phyloP scores from a whole-genome alignment of 2,797 vertebrate genomes.

The Silurus lanzhouensis region DNA sequence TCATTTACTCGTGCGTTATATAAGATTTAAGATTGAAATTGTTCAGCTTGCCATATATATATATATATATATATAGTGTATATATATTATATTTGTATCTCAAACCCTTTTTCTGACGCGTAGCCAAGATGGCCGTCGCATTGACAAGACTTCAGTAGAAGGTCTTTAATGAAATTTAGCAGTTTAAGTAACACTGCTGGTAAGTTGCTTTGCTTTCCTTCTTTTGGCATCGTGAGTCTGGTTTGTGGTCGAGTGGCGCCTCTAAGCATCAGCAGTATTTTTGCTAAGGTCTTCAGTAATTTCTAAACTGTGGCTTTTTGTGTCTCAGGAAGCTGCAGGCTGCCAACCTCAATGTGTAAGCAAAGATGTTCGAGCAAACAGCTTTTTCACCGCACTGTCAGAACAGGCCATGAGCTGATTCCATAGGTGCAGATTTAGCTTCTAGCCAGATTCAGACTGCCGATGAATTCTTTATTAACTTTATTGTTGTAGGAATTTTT shows the following conservation, averaged over 20 bases:
- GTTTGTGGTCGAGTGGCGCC: conserved; percentile 22
- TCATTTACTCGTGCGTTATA: background rate
- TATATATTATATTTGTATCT: too few species aligned
- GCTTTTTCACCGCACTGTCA: background rate
- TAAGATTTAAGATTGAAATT: background rate
- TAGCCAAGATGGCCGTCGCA: background rate
- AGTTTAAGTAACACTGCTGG: background rate
- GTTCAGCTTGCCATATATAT: too few species aligned
- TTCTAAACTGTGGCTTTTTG: conserved; percentile 33
- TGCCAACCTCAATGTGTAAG: conserved; percentile 16
- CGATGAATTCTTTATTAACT: background rate
- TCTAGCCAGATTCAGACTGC: too few species aligned
- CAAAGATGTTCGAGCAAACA: conserved; percentile 18
- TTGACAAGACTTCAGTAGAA: background rate
- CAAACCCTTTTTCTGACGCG: background rate
- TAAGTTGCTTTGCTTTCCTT: background rate
- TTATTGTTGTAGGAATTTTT: background rate
- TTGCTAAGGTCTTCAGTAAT: conserved; percentile 26
- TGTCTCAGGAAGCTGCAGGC: conserved; percentile 17
- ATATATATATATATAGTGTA: too few species aligned
- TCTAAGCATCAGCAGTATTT: conserved; percentile 33
- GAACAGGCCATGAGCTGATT: background rate
- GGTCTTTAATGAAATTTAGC: background rate
- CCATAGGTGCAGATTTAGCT: background rate
- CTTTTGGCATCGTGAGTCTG: background rate